A percentile compares a stretch with the other conserved stretches of the same genome.
phyloP scores from a whole-genome alignment of 2,888 invertebrate genomes.

The Venustoraphidia nigricollis region DNA sequence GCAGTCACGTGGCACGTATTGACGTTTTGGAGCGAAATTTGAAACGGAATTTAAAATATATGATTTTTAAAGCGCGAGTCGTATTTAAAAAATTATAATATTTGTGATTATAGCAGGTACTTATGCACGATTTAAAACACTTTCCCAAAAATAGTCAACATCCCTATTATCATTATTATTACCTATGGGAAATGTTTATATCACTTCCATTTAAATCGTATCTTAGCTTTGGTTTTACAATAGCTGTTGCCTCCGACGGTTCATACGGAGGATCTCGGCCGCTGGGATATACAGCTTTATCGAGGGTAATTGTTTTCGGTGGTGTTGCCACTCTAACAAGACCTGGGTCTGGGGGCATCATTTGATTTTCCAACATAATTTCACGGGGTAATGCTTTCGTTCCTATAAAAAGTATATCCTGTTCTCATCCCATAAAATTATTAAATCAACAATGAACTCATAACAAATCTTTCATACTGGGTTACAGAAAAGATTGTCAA shows the following conservation, averaged over 20 bases:
- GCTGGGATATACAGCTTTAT: constrained; percentile 68
- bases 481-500: too few species aligned
- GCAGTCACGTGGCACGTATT: too few species aligned
- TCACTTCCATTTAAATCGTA: constrained; percentile 18
- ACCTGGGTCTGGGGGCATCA: constrained; percentile 49
- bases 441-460: too few species aligned
- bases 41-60: too few species aligned
- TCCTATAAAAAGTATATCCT: constrained; percentile 31
- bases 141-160: too few species aligned
- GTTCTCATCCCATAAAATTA: too few species aligned
- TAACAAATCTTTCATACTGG: too few species aligned
- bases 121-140: too few species aligned
- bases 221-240: constrained; percentile 18
- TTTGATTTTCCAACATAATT: constrained; percentile 70
- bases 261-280: constrained; percentile 39
- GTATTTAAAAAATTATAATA: too few species aligned
- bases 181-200: constrained; percentile 8
- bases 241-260: constrained; percentile 19
- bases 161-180: not conserved
- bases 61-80: too few species aligned
- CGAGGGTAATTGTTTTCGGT: constrained; percentile 72
- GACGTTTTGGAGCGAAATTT: too few species aligned
- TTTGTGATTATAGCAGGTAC: too few species aligned
- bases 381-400: constrained; percentile 77
- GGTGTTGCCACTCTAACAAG: constrained; percentile 77